A percentile compares a stretch with the other conserved stretches of the same genome.
phyloP scores from a whole-genome alignment of 2,888 invertebrate species.

The Therioaphis trifolii region DNA sequence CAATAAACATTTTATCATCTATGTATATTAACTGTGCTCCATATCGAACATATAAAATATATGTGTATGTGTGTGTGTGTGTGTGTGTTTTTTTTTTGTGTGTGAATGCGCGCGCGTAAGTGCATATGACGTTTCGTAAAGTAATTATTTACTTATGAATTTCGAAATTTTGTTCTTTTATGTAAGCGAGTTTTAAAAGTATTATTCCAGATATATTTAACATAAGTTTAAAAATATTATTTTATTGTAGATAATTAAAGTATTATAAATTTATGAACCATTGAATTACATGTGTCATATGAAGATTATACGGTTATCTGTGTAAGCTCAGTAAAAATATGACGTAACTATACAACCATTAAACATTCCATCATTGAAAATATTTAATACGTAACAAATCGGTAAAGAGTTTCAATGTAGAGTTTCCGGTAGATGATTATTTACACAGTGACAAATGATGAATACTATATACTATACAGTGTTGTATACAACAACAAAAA shows the following conservation, averaged over 20 bases:
- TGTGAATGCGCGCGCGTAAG: too few species aligned
- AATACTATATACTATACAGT: neutral
- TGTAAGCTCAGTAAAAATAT: neutral
- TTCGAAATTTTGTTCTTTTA: neutral
- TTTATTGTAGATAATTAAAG: neutral
- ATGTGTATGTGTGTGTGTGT: too few species aligned
- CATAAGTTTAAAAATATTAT: neutral
- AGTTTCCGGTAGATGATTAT: constrained; percentile 4
- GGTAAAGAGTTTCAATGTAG: neutral
- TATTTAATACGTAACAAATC: constrained; percentile 9
- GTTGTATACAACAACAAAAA: neutral
- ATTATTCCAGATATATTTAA: neutral
- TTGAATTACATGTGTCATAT: constrained; percentile 20
- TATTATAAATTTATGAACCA: neutral
- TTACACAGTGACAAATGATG: constrained; percentile 33
- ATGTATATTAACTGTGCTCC: too few species aligned
- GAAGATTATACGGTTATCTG: neutral
- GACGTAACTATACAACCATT: constrained; percentile 1
- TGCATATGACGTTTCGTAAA: too few species aligned
- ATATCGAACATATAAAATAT: too few species aligned
- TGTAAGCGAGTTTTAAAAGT: neutral
- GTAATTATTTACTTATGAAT: too few species aligned
- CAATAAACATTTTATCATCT: too few species aligned
- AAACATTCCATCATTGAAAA: constrained; percentile 1
- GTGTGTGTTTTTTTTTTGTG: too few species aligned